Base-by-base conservation (phyloP, 2,888 invertebrate species). In the Leptopilina drosophilae region DNA sequence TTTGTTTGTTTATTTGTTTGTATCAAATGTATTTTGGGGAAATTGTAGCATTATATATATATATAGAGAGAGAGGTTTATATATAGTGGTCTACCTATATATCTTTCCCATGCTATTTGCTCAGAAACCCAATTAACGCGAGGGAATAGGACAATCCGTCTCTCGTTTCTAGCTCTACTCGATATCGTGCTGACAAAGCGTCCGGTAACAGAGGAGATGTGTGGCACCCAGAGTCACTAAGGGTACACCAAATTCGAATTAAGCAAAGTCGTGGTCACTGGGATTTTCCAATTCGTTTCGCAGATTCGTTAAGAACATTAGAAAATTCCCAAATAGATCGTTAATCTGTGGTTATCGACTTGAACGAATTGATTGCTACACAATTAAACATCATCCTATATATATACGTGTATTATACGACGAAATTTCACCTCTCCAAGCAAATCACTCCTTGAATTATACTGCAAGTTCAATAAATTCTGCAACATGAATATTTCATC, bases 181-280 rank as follows among this genome's bases (percentile, higher is more conserved):
- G 78, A 81, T 81, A 80, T 78, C 78, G 76, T 77, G 83, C 81
- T 82, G 81, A 83, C 83, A 77, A 82, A 80, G 81, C 80, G 66
- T 67, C 77, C 64, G 67, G 73, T 78, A 78, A 66, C 77, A 75
- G 59, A 77, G 67, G 77, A 80, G 75, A 79, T 73, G 73, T 73
- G 73, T 56, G 73, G 33, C 73, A 56, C 53, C 42, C 53, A 14
- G 59, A 33, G 69, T 69, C 69, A 73, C 73, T 56, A 73, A 73
- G 53, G 73, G 73, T 73, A 56, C 33, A 56, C 56, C 73, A 56
- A 73, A 56, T 73, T 73, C 73, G 73, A 73, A 73, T 73, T 56
- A 73, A 56, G 56, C 73, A 73, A 56, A 73, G 56, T 73, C 56
- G 73, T 73, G 53, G 73, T 73, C 73, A 73, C 53, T 33, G 14